A percentile compares a stretch with the other conserved stretches of the same genome.
Evolutionary conservation across 2,888 invertebrate species (phyloP).

Genomic region (Drosophila rellima): DNA sequence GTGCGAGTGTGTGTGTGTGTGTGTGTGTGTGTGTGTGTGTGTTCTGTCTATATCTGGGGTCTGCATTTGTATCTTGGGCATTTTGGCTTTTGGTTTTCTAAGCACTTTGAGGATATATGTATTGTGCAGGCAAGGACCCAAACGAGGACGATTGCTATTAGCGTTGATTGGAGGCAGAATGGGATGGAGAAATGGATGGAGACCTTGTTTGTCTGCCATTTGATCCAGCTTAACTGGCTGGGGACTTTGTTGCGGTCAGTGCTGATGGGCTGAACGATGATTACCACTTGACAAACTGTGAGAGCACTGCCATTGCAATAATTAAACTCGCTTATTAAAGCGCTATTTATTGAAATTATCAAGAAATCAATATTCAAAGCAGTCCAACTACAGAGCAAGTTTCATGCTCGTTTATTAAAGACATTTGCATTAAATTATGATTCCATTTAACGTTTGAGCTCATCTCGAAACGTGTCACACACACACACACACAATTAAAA

Average conservation of each 20-base stretch:
- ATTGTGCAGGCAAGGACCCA: constrained; percentile 15
- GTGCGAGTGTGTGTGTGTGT: constrained; percentile 8
- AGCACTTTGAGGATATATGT: constrained; percentile 57
- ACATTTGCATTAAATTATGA: constrained; percentile 19
- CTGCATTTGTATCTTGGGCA: constrained; percentile 38
- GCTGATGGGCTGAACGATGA: constrained; percentile 18
- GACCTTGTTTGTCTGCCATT: constrained; percentile 67
- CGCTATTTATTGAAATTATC: background rate
- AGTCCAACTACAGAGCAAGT: background rate
- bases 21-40: background rate
- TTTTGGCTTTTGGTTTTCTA: constrained; percentile 73
- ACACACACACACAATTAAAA: constrained; percentile 49
- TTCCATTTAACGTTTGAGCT: constrained; percentile 27
- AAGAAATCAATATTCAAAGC: background rate
- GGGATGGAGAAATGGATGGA: constrained; percentile 30
- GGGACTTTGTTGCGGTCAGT: constrained; percentile 61
- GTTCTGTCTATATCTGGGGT: background rate
- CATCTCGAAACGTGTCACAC: constrained; percentile 30
- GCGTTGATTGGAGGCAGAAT: constrained; percentile 64
- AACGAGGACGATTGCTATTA: constrained; percentile 64
- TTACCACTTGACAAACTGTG: constrained; percentile 14
- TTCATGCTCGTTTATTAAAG: background rate
- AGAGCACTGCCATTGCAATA: background rate
- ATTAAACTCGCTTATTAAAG: background rate
- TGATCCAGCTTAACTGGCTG: constrained; percentile 34